Evolutionary conservation across 30 jellyfish, hydroid and myxozoan genomes (phyloP), one percentile per base, ranked within the genome.

Genomic region (Turritopsis rubra): DNA sequence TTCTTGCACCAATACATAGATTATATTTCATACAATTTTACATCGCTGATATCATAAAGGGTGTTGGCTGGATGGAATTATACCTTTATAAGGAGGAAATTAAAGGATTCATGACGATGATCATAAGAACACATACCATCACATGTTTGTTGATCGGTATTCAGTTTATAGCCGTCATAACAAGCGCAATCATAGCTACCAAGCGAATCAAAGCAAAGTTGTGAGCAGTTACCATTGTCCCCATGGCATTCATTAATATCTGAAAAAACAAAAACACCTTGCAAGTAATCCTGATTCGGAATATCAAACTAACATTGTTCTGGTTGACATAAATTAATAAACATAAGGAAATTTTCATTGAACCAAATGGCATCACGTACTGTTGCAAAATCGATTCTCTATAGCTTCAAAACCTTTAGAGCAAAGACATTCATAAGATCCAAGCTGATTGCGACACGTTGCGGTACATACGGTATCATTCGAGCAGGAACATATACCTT

Each of bases 381-480:
- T 68, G 77, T 23, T 68, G 21, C 77, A 68, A 19, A 68, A 68
- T 7, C 77, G 28, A 7, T 68, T 68, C 30, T 23, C 9, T 8
- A 7, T 22, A 68, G 77, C 28, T 19, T 68, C 77, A 68, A n/a
- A 68, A n/a, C 77, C 77, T 68, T 68, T 68, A 8, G 77, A n/a
- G 19, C 77, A 68, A n/a, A 27, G 31, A 68, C 77, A 68, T 1
- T 68, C 30, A 27, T 68, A 68, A 8, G 77, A n/a, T 7, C 77
- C 77, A n/a, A 8, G 77, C 19, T 68, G 4, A 68, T 68, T 68
- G 77, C 9, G 31, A 68, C 77, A 68, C 21, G 89, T 80, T 52
- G 86, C 89, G 66, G 0, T 87, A 87, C 95, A 87, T 73, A 81
- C 4, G 71, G 95, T 88, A 81, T 87, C 82, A 73, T 81, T 87